Base-by-base conservation (phyloP, 2,888 invertebrate genomes). In the Oscheius myriophilus region DNA sequence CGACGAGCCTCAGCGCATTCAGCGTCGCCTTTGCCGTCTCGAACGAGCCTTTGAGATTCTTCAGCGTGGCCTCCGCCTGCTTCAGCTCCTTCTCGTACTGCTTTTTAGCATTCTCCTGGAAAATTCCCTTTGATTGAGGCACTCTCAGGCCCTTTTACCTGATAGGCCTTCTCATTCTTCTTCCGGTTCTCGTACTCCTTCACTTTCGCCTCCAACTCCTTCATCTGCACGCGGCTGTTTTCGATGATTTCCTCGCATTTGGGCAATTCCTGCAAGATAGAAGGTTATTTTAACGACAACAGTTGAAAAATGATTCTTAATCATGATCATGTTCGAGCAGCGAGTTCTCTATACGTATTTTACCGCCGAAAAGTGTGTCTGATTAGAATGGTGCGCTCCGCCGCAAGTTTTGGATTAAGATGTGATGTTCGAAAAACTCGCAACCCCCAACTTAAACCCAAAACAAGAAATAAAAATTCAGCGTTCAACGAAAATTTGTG, bases 121-220 rank as follows among this genome's bases (percentile, higher is more conserved):
- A 75, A 46, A 51, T 23, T n/a, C n/a, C n/a, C n/a, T n/a, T n/a
- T n/a, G n/a, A n/a, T n/a, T n/a, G n/a, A n/a, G n/a, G n/a, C n/a
- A n/a, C n/a, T n/a, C n/a, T n/a, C n/a, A n/a, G n/a, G n/a, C n/a
- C 16, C 12, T 26, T 51, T 4, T 26, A 71, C 76, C 62, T 71
- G 63, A 49, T 53, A 74, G 11, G 42, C 61, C 54, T 78, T 76
- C 57, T 81, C 82, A 43, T 78, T 75, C 51, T 70, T 77, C 53
- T 79, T 77, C 46, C 75, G 70, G n/a, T 57, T 18, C 51, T 79
- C 79, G 23, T 70, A 66, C 2, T 71, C 61, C 21, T 46, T 61
- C 18, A 79, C 69, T 39, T 69, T 75, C 33, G 57, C 59, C n/a
- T 66, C 49, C 21, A 71, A 53, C 2, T 70, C 71, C 16, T 68